Evolutionary conservation across 1,140 invertebrate species (phyloP), one percentile per base, ranked within the genome.

Genomic region (Drosophila trapezifrons): DNA sequence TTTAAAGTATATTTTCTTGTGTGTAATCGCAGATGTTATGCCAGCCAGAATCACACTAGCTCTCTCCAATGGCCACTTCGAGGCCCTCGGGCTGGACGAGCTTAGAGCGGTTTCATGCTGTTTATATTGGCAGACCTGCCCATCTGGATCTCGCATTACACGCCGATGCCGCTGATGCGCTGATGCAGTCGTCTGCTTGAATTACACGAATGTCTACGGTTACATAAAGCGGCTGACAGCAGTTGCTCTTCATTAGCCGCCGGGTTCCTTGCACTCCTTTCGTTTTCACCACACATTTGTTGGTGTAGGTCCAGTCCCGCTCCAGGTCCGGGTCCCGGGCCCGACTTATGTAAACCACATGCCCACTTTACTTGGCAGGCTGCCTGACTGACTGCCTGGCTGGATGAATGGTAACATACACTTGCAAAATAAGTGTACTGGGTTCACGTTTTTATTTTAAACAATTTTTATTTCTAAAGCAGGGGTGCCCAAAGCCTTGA

Each of bases 201-300:
- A 76, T 76, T 76, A 57, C 64, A 76, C 43, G 25, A 77, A 27
- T 69, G 73, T 56, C 64, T 76, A 70, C 42, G 63, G 74, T 76
- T 77, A 76, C 56, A 69, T 62, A 77, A 77, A 46, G 43, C 52
- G 45, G 32, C 45, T 62, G 74, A 55, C 57, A 77, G 74, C 75
- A 78, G 64, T 77, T 54, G 75, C 56, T 70, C 74, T 77, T 60
- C 57, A 77, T 70, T 77, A 69, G 56, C 22, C 25, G 49, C n/a
- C 45, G 71, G 56, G 80, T 78, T 83, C 71, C 46, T 84, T 83
- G 80, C 72, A 78, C 80, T 79, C 64, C 76, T 75, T 82, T 76
- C 74, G 47, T 67, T 65, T 78, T 55, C 65, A 71, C 37, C 42
- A 55, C 63, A 37, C 42, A 65, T 43, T 69, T 69, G 65, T 69